Conservation (phyloP, 2,888 invertebrate species). For the Prosapia bicincta region DNA sequence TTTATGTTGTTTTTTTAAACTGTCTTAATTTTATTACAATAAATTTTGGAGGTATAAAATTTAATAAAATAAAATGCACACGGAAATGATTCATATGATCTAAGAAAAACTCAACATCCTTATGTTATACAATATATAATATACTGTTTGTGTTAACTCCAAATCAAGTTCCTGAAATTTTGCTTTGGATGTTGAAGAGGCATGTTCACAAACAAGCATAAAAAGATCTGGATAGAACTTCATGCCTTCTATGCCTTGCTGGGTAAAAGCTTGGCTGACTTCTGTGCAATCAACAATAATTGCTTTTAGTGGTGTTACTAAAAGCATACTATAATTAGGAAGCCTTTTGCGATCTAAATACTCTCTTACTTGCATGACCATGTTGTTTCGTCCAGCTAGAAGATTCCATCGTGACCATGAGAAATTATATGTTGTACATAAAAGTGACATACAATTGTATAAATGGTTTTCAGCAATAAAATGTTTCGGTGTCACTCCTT, state of each 20-base stretch:
- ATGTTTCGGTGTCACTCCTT: slow-evolving; percentile 54
- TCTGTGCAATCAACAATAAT: slow-evolving; percentile 70
- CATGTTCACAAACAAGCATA: slow-evolving; percentile 62
- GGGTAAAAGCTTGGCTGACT: slow-evolving; percentile 64
- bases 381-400: slow-evolving; percentile 55
- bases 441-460: slow-evolving; percentile 73
- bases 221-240: slow-evolving; percentile 71
- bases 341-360: slow-evolving; percentile 43
- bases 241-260: slow-evolving; percentile 49
- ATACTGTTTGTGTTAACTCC: slow-evolving; percentile 58
- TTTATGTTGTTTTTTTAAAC: no score
- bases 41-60: no score
- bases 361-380: slow-evolving; percentile 67
- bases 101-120: slow-evolving; percentile 63
- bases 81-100: no score
- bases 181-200: slow-evolving; percentile 56
- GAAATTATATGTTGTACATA: slow-evolving; percentile 70
- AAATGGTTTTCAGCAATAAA: slow-evolving; percentile 70
- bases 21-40: no score
- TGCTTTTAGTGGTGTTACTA: slow-evolving; percentile 67
- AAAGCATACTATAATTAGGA: slow-evolving; percentile 49
- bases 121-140: slow-evolving; percentile 56
- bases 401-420: slow-evolving; percentile 76
- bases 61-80: no score
- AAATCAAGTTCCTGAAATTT: slow-evolving; percentile 55